A percentile compares a stretch with the other conserved stretches of the same genome.
Conservation (phyloP, 2,113 vertebrate genomes). For the Silurus asotus region DNA sequence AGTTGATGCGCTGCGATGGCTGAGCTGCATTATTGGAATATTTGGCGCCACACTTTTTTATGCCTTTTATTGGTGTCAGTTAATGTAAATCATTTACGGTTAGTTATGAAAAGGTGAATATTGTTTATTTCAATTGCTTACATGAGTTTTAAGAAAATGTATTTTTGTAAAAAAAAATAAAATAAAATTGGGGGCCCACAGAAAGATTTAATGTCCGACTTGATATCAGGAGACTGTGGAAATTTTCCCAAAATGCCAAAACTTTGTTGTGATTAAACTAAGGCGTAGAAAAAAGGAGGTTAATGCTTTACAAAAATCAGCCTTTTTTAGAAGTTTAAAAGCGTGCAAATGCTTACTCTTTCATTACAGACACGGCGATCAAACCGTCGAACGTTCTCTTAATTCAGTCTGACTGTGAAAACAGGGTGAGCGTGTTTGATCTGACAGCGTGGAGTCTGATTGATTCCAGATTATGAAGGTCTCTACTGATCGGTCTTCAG, state of each 20-base stretch:
- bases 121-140: neutral
- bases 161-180: neutral
- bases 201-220: too few relatives aligned
- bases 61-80: too few relatives aligned
- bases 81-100: too few relatives aligned
- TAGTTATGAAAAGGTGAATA: neutral
- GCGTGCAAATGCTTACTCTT: constrained; percentile 14
- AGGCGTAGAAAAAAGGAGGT: neutral
- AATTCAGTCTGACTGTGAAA: neutral
- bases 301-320: neutral
- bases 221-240: too few relatives aligned
- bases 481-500: neutral
- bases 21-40: too few relatives aligned
- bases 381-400: neutral
- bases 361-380: neutral
- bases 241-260: neutral
- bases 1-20: too few relatives aligned
- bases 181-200: neutral
- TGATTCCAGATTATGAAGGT: constrained; percentile 6
- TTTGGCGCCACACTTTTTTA: too few relatives aligned
- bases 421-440: constrained; percentile 7
- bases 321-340: neutral
- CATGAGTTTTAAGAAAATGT: too few relatives aligned
- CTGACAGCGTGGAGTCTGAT: constrained; percentile 32
- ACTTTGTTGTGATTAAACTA: neutral